Evolutionary conservation across 2,113 vertebrate species (phyloP), one percentile per base, ranked within the genome.

Genomic region (Nesogale talazaci): DNA sequence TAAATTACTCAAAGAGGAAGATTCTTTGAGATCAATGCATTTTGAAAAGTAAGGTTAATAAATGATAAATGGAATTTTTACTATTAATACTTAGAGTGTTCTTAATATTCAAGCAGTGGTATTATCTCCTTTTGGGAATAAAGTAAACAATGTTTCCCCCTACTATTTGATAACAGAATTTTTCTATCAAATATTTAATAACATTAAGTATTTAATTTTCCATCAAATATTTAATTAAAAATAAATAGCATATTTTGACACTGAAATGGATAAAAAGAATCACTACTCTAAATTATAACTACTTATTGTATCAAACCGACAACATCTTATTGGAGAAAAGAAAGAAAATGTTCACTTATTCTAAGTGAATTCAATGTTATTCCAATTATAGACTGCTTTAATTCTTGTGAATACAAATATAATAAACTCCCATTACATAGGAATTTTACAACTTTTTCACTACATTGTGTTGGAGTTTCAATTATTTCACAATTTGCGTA

Each of bases 301-400:
- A 19, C 19, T 65, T 83, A 34, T 57, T 76, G 10, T 89, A 36
- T 52, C 6, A 72, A 74, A 63, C 4, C 40, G 4, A 72, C 25
- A 34, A 17, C 79, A 8, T 88, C 85, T 52, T 85, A 2, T 76
- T 29, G 3, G 7, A 57, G 2, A 87, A 84, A 63, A 61, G 14
- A 29, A 81, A 89, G 14, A 56, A 38, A 6, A 74, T 80, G 86
- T 72, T 95, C 46, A 93, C 19, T 42, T 38, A 89, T 76, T 77
- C 86, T 88, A 42, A 94, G 46, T 31, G 8, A 76, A 29, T 90
- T n/a, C 86, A 93, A 27, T 59, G 3, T 95, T 5, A 17, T 38
- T 17, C 34, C 12, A 74, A 80, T 19, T 89, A 17, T 25, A 75
- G 9, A 1, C 5, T 82, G 22, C 10, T 83, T 91, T 85, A 75